Conservation (phyloP, 2,113 vertebrate genomes). For the Clupea harengus region DNA sequence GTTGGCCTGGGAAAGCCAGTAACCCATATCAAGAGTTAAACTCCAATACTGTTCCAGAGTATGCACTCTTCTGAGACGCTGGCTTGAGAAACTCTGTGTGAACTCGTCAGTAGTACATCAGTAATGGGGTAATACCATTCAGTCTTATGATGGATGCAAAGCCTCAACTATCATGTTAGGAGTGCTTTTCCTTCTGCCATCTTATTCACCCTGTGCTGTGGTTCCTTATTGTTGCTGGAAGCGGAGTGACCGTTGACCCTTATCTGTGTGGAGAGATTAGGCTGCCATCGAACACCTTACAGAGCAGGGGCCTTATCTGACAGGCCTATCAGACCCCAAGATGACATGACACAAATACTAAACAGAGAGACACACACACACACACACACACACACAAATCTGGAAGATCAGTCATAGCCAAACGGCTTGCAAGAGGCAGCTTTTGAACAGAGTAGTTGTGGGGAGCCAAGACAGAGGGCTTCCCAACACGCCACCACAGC, state of each 20-base stretch:
- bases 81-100: too few relatives aligned
- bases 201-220: neutral
- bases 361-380: constrained; percentile 29
- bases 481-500: neutral
- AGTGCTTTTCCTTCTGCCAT: neutral
- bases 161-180: too few relatives aligned
- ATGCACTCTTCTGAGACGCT: neutral
- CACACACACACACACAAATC: neutral
- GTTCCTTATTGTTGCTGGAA: neutral
- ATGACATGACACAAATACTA: constrained; percentile 39
- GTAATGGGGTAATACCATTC: too few relatives aligned
- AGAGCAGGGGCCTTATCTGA: constrained; percentile 32
- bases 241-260: neutral
- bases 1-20: neutral
- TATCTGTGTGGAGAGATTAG: constrained; percentile 47
- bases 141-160: too few relatives aligned
- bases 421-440: neutral
- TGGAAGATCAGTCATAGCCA: neutral
- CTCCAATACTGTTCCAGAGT: neutral
- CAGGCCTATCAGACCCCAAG: constrained; percentile 22
- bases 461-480: neutral
- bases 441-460: neutral
- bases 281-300: constrained; percentile 37
- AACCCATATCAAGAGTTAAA: neutral
- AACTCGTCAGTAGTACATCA: too few relatives aligned